Percentiles rank a stretch among this genome's conserved stretches.
Conservation (phyloP, 2,113 vertebrate genomes). For the Pseudopodoces humilis region DNA sequence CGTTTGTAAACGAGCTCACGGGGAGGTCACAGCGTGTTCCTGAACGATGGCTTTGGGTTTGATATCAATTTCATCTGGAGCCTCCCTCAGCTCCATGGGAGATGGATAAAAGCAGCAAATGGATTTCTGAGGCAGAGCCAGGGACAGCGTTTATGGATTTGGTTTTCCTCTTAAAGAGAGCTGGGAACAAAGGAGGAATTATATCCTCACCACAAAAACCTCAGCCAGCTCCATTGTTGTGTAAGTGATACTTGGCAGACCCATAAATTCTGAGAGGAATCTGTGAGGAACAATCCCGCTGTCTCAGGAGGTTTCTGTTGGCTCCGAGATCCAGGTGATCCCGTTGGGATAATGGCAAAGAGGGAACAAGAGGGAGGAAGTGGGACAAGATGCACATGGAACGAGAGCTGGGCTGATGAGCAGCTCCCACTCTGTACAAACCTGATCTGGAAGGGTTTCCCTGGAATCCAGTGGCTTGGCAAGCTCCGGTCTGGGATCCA, state of each 20-base stretch:
- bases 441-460: neutral
- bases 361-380: neutral
- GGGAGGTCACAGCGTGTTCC: neutral
- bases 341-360: fast-evolving
- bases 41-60: neutral
- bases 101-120: neutral
- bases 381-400: fast-evolving
- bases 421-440: fast-evolving
- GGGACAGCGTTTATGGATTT: neutral
- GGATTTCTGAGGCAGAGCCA: neutral
- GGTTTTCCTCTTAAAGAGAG: neutral
- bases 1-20: fast-evolving
- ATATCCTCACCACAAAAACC: neutral
- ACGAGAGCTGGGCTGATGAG: neutral
- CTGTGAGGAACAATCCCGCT: neutral
- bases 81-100: neutral
- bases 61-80: neutral
- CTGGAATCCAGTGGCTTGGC: fast-evolving
- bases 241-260: neutral
- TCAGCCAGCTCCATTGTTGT: neutral
- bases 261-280: neutral
- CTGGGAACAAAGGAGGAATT: neutral
- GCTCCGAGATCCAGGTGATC: neutral
- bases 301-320: neutral
- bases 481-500: neutral